Evolutionary conservation across 2,888 invertebrate species (phyloP), one percentile per base, ranked within the genome.

Genomic region (Pterostichus madidus): DNA sequence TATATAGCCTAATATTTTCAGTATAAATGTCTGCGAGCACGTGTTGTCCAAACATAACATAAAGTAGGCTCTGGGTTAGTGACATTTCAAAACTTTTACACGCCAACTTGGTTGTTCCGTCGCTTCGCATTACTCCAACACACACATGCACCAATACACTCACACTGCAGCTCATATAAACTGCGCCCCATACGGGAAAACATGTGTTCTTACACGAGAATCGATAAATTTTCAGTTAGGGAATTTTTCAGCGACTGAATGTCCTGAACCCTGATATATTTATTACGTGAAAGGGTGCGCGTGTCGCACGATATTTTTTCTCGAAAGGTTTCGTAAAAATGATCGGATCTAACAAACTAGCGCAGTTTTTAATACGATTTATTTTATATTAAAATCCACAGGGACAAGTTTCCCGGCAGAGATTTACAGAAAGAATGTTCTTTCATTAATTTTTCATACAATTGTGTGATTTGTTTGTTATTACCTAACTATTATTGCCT

Each of bases 21-120:
- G 88, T 86, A 88, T 88, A 88, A 89, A 88, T 87, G 89, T 89
- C 88, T 87, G 84, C 84, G 84, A 88, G 88, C 89, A 89, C 88
- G 88, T 89, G 89, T 88, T 89, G 88, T 88, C 88, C 88, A 88
- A 88, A 89, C 87, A 88, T 88, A 88, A 89, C 88, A 88, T 88
- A 88, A 87, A 88, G 85, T 87, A 88, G 68, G 64, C 68, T 79
- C 79, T 79, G 35, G 49, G 86, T 87, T 86, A 87, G 87, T 86
- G 88, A 87, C 87, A 86, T 88, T 88, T 87, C 87, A 86, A 87
- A 88, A 88, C 86, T 88, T 88, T 87, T 87, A 87, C 87, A 87
- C 79, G 68, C 64, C 78, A 68, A 46, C 13, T 61, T 78, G 78
- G 24, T 35, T 52, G 52, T 13, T 15, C 39, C 39, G 39, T 32